Percentiles rank a stretch among this genome's conserved stretches.
Evolutionary conservation across 2,797 vertebrate species (phyloP).

Genomic region (Gastrophryne carolinensis): DNA sequence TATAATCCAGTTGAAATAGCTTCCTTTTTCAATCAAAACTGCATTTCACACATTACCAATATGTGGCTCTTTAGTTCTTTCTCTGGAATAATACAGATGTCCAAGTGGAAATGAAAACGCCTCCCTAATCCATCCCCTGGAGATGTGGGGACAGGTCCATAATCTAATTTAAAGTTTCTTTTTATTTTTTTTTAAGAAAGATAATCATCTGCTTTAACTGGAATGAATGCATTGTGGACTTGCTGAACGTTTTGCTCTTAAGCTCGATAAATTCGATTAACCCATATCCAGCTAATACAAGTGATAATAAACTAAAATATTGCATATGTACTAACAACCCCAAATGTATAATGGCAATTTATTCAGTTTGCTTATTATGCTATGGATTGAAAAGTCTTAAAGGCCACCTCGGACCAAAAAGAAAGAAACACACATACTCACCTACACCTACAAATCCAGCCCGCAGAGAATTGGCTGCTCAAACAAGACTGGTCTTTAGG

Average conservation of each 20-base stretch:
- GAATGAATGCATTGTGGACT: not conserved
- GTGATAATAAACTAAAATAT: too few species aligned
- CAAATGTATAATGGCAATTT: too few species aligned
- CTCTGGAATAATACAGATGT: conserved; percentile 61
- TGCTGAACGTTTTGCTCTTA: not conserved
- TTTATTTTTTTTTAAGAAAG: conserved; percentile 9
- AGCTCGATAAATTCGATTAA: too few species aligned
- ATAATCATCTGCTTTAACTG: conserved; percentile 1
- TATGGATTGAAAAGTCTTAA: too few species aligned
- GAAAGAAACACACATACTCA: too few species aligned
- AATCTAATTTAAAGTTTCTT: conserved; percentile 35
- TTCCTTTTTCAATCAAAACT: conserved; percentile 72
- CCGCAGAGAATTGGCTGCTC: too few species aligned
- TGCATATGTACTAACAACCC: too few species aligned
- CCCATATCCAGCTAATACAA: too few species aligned
- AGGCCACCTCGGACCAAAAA: too few species aligned
- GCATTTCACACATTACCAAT: conserved; percentile 75
- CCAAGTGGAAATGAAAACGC: conserved; percentile 54
- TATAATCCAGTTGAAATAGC: conserved; percentile 69
- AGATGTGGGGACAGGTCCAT: not conserved
- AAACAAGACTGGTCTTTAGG: too few species aligned
- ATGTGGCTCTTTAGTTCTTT: conserved; percentile 62
- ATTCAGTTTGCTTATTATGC: too few species aligned
- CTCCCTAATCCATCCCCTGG: conserved; percentile 49
- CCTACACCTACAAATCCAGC: too few species aligned